Percentiles rank a stretch among this genome's conserved stretches.
Conservation (phyloP, 2,888 invertebrate species). For the Yponomeuta cagnagella region DNA sequence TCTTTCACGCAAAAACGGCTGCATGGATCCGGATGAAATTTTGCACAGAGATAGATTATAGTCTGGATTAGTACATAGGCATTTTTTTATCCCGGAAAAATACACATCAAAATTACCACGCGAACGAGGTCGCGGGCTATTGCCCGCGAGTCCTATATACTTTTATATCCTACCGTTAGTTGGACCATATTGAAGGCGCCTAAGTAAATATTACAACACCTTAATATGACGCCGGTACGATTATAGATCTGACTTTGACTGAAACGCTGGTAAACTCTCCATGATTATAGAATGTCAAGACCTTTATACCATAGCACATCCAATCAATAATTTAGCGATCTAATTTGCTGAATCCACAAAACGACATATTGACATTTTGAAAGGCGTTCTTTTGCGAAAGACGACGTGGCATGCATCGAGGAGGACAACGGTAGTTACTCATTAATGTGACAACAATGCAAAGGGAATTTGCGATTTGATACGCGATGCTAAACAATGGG, state of each 20-base stretch:
- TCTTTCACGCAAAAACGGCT: too few relatives aligned
- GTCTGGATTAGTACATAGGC: too few relatives aligned
- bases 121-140: too few relatives aligned
- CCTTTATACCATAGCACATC: background rate
- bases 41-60: too few relatives aligned
- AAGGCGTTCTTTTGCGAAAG: constrained; percentile 36
- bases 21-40: too few relatives aligned
- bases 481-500: constrained; percentile 26
- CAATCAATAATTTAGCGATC: background rate
- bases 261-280: background rate
- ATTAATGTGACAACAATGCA: constrained; percentile 53
- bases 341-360: background rate
- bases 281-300: background rate
- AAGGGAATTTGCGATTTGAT: constrained; percentile 57
- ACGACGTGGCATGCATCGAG: constrained; percentile 29
- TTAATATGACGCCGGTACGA: background rate
- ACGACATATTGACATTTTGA: constrained; percentile 23
- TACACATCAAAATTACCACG: too few relatives aligned
- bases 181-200: too few relatives aligned
- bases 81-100: background rate
- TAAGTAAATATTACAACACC: background rate
- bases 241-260: background rate
- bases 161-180: too few relatives aligned
- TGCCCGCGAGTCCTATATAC: too few relatives aligned
- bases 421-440: constrained; percentile 49